These are phyloP conservation scores for Cryptotermes secundus DNA, from an alignment of 1,140 invertebrate genomes.

Conservation along the genomic window DNA sequence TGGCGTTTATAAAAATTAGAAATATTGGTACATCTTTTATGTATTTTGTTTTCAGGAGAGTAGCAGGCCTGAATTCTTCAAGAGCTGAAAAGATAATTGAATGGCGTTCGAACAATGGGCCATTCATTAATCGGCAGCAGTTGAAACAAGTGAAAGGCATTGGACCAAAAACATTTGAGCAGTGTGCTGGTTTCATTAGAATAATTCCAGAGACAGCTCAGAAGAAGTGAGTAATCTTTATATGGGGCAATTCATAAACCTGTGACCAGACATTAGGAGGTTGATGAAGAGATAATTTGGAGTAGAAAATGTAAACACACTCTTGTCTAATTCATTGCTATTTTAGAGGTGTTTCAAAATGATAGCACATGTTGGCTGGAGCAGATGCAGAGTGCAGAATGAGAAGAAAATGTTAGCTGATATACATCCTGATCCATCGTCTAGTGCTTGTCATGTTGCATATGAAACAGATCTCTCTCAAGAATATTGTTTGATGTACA, in stretches of 20 bases:
- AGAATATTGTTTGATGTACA: too few species aligned
- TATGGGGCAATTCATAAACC: neutral
- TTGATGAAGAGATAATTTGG: too few species aligned
- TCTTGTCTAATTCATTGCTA: too few species aligned
- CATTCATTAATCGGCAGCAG: slow-evolving; percentile 71
- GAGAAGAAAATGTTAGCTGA: too few species aligned
- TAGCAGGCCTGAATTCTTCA: slow-evolving; percentile 75
- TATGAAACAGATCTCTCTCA: too few species aligned
- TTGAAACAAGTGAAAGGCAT: slow-evolving; percentile 74
- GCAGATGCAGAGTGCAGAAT: too few species aligned
- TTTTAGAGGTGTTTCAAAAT: too few species aligned
- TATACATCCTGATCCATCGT: too few species aligned
- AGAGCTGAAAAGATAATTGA: slow-evolving; percentile 77
- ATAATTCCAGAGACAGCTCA: slow-evolving; percentile 47
- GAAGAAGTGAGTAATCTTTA: neutral
- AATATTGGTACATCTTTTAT: neutral
- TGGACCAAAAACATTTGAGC: slow-evolving; percentile 79
- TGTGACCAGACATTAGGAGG: neutral
- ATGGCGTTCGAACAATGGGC: slow-evolving; percentile 66
- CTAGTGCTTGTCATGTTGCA: too few species aligned
- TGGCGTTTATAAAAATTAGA: too few species aligned
- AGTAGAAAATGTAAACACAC: too few species aligned
- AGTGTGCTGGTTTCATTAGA: slow-evolving; percentile 86
- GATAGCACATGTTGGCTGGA: too few species aligned
- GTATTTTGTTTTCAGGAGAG: slow-evolving; percentile 54